phyloP scores from a whole-genome alignment of 2,113 vertebrate species.

The Acinonyx jubatus region DNA sequence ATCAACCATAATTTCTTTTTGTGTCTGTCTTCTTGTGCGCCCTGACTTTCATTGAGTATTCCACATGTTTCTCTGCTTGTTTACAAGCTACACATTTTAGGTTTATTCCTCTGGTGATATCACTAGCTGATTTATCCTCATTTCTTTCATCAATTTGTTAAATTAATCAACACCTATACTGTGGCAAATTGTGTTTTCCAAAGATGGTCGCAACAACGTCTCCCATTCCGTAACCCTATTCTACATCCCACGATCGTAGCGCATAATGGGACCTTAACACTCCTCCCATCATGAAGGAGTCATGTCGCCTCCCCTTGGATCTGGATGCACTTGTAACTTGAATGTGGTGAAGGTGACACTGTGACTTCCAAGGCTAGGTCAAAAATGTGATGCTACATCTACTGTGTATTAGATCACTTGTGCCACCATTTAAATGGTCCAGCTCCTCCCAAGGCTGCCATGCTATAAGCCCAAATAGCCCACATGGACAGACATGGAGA shows the following conservation, averaged over 20 bases:
- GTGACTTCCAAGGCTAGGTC: background rate
- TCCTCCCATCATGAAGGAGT: background rate
- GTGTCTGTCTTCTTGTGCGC: background rate
- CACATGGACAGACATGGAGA: background rate
- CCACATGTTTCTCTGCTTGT: background rate
- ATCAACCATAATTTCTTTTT: constrained; percentile 12
- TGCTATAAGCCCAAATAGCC: background rate
- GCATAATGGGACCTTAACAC: background rate
- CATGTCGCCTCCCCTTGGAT: background rate
- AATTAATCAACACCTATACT: background rate
- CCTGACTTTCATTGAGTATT: background rate
- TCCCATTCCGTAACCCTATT: background rate
- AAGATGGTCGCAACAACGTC: background rate
- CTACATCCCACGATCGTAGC: background rate
- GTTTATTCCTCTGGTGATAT: background rate
- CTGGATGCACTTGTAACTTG: background rate
- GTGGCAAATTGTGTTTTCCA: background rate
- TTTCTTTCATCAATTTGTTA: constrained; percentile 1
- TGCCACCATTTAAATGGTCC: background rate
- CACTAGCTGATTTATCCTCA: background rate
- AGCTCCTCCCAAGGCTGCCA: background rate
- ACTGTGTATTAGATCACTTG: background rate
- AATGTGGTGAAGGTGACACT: background rate
- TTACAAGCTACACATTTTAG: background rate
- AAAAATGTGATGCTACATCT: background rate